These are phyloP conservation scores for Drosophila fuyamai DNA, from an alignment of 1,140 invertebrate species.

Conservation along the genomic window DNA sequence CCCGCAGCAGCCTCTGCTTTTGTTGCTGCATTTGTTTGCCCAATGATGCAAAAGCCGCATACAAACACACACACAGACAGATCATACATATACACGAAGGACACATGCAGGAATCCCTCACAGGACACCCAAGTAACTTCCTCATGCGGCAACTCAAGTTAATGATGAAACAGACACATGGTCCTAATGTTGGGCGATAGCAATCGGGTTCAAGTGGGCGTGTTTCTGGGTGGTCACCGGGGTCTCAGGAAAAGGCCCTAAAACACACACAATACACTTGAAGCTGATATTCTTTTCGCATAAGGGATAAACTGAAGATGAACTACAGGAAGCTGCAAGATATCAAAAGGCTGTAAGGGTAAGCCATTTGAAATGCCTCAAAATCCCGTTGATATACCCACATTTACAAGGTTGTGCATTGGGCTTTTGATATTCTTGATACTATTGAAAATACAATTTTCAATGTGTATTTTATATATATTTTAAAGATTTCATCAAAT, in stretches of 20 bases:
- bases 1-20: conserved; percentile 33
- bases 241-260: conserved; percentile 27
- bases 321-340: not conserved
- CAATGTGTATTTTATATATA: not conserved
- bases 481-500: no score
- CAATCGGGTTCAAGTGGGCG: conserved; percentile 35
- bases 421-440: not conserved
- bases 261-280: conserved; percentile 16
- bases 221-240: conserved; percentile 28
- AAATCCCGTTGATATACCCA: conserved; percentile 21
- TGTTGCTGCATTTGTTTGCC: conserved; percentile 67
- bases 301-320: conserved; percentile 26
- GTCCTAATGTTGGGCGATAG: conserved; percentile 9
- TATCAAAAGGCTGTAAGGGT: not conserved
- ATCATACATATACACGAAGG: not conserved
- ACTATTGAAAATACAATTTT: not conserved
- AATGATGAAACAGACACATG: conserved; percentile 59
- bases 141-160: conserved; percentile 59
- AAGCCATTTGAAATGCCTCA: conserved; percentile 14
- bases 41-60: conserved; percentile 46
- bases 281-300: conserved; percentile 27
- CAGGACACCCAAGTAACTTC: conserved; percentile 47
- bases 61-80: not conserved
- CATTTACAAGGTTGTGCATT: not conserved
- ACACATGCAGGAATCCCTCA: not conserved